Conservation (phyloP, 2,888 invertebrate species). For the Oxycera nigricornis region DNA sequence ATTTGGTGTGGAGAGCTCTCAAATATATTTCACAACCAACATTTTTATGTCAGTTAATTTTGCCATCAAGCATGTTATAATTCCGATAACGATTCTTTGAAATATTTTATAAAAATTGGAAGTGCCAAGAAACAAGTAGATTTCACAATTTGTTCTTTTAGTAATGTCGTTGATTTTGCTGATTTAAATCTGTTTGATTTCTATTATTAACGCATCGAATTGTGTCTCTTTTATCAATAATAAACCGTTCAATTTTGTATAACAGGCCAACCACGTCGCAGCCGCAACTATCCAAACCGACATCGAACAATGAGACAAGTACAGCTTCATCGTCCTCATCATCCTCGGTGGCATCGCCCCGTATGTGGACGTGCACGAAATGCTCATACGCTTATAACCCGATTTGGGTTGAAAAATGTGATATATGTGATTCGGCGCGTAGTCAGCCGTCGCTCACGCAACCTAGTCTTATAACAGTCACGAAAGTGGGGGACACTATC, state of each 20-base stretch:
- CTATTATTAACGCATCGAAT: too few species aligned
- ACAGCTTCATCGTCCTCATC: conserved; percentile 49
- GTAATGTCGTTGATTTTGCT: too few species aligned
- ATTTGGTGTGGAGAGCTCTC: too few species aligned
- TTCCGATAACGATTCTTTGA: too few species aligned
- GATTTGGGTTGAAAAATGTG: conserved; percentile 79
- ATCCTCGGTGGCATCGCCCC: conserved; percentile 52
- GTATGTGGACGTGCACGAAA: conserved; percentile 88
- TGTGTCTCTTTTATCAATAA: neutral
- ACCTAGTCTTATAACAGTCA: conserved; percentile 75
- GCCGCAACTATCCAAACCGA: conserved; percentile 47
- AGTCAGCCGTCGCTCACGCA: conserved; percentile 70
- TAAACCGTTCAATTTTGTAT: neutral
- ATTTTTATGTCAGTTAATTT: too few species aligned
- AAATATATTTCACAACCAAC: too few species aligned
- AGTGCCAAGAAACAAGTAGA: too few species aligned
- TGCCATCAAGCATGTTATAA: too few species aligned
- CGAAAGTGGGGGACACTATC: conserved; percentile 59
- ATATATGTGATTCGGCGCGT: conserved; percentile 77
- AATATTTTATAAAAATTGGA: too few species aligned
- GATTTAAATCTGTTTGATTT: too few species aligned
- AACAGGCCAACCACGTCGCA: conserved; percentile 41
- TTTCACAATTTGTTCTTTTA: too few species aligned
- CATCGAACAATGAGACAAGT: conserved; percentile 52
- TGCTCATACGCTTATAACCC: conserved; percentile 90